Conservation (phyloP, 2,888 invertebrate genomes). For the Ectobius pallidus region DNA sequence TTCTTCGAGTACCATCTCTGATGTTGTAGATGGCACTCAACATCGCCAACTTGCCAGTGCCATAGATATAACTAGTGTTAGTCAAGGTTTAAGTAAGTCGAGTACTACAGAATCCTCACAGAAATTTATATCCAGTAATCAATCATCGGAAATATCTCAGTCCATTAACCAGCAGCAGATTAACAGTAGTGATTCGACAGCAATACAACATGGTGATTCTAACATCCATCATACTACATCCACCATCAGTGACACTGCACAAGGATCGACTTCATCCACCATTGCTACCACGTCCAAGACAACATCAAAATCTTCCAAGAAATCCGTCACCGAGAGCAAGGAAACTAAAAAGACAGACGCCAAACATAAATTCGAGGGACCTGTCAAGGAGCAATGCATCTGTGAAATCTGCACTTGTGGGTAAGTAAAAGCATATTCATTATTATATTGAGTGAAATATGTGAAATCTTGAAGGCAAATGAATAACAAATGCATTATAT, state of each 20-base stretch:
- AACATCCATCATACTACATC: not conserved
- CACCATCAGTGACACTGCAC: too few relatives aligned
- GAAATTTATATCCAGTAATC: not conserved
- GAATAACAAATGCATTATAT: too few relatives aligned
- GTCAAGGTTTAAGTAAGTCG: not conserved
- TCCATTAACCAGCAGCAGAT: not conserved
- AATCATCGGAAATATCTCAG: constrained; percentile 1
- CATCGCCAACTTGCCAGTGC: not conserved
- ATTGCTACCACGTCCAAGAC: not conserved
- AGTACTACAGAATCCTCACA: not conserved
- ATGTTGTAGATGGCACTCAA: not conserved
- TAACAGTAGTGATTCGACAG: not conserved
- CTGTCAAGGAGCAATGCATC: constrained; percentile 78
- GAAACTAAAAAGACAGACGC: not conserved
- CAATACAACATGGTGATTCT: not conserved
- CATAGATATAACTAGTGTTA: not conserved
- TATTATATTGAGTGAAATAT: too few relatives aligned
- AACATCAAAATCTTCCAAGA: not conserved
- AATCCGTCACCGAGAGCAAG: not conserved
- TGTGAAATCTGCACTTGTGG: constrained; percentile 92
- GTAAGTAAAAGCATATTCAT: constrained; percentile 70
- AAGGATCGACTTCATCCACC: too few relatives aligned
- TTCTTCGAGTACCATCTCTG: not conserved
- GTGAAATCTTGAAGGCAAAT: too few relatives aligned
- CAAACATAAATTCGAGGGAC: not conserved